Conservation (phyloP, 1,140 invertebrate genomes). For the Caenorhabditis remanei region DNA sequence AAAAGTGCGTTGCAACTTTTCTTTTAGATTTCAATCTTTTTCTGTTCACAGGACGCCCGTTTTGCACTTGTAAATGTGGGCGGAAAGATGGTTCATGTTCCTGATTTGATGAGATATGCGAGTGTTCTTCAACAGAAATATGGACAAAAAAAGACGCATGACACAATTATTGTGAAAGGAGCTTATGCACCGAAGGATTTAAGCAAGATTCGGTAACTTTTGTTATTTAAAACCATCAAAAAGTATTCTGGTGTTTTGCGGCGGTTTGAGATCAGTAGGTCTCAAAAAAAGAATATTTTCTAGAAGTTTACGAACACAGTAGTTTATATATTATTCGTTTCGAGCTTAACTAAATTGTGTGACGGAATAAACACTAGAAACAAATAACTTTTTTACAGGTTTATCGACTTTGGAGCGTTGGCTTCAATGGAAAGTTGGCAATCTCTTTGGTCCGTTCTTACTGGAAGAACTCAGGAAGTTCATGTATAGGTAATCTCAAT, state of each 20-base stretch:
- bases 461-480: conserved; percentile 31
- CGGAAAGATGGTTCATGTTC: conserved; percentile 77
- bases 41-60: conserved; percentile 69
- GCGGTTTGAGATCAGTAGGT: no score
- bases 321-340: not conserved
- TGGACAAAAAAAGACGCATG: conserved; percentile 72
- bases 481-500: conserved; percentile 17
- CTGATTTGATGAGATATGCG: conserved; percentile 75
- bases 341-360: conserved; percentile 5
- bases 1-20: conserved; percentile 52
- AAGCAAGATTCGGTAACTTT: conserved; percentile 68
- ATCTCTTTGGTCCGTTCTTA: conserved; percentile 55
- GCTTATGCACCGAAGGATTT: conserved; percentile 75
- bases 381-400: conserved; percentile 9
- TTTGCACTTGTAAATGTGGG: conserved; percentile 77
- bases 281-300: no score
- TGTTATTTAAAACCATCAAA: not conserved
- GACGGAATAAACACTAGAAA: not conserved
- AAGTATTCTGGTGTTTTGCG: no score
- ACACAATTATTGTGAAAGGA: conserved; percentile 67
- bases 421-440: conserved; percentile 66
- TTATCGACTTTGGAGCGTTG: conserved; percentile 68
- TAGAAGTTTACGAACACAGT: no score
- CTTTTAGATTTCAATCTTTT: not conserved
- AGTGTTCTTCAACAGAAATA: conserved; percentile 74